Percentiles rank a stretch among this genome's conserved stretches.
These are phyloP conservation scores for Vanessa tameamea DNA, from an alignment of 1,140 invertebrate species.

Conservation along the genomic window DNA sequence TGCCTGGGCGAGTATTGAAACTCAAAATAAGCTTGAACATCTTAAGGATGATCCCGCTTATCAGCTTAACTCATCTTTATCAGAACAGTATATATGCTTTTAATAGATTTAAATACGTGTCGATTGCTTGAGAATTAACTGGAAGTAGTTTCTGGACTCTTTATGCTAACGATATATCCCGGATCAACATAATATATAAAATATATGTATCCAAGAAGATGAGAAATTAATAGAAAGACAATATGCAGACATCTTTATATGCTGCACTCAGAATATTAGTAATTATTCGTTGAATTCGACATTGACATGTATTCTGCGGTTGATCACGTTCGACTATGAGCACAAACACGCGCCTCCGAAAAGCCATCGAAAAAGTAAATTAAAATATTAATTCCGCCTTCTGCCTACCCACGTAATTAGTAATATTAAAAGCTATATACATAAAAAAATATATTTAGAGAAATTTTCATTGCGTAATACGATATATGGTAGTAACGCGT, in stretches of 20 bases:
- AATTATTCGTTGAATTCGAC: neutral
- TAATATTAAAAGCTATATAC: constrained; percentile 12
- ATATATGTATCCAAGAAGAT: too few relatives aligned
- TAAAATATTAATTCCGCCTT: constrained; percentile 16
- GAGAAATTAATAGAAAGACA: too few relatives aligned
- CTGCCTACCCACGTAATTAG: constrained; percentile 11
- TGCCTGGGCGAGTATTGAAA: too few relatives aligned
- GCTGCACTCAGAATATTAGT: neutral
- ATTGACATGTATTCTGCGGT: constrained; percentile 3
- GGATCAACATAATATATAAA: too few relatives aligned
- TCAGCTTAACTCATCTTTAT: too few relatives aligned
- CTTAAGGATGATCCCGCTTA: too few relatives aligned
- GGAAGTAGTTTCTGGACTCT: too few relatives aligned
- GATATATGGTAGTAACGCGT: constrained; percentile 9
- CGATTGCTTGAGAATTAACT: too few relatives aligned
- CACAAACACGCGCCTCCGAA: neutral
- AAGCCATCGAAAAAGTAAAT: neutral
- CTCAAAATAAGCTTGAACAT: too few relatives aligned
- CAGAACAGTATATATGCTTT: too few relatives aligned
- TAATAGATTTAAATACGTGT: too few relatives aligned
- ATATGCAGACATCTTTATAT: neutral
- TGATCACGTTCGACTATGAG: neutral
- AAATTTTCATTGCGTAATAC: constrained; percentile 23
- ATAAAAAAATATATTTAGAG: constrained; percentile 15
- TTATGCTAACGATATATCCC: too few relatives aligned